Percentiles rank a stretch among this genome's conserved stretches.
phyloP scores from a whole-genome alignment of 2,888 invertebrate species.

The Cantharis flavilabris region DNA sequence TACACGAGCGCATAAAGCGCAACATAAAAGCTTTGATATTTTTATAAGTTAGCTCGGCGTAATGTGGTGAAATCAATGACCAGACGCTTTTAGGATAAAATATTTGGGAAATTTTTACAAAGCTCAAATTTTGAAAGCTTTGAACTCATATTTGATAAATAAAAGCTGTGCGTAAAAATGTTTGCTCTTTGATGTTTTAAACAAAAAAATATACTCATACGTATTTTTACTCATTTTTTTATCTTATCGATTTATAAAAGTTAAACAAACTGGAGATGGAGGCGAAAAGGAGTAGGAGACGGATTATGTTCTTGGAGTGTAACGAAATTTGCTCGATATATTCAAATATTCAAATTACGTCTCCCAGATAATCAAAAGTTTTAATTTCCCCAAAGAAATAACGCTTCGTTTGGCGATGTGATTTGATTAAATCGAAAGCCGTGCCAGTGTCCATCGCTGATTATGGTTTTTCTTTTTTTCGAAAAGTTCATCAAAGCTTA shows the following conservation, averaged over 20 bases:
- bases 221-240: not conserved
- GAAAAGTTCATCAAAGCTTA: not conserved
- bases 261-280: not conserved
- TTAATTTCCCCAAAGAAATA: slow-evolving; percentile 57
- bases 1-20: not conserved
- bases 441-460: not conserved
- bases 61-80: slow-evolving; percentile 21
- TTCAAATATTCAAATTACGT: slow-evolving; percentile 46
- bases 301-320: not conserved
- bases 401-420: slow-evolving; percentile 34
- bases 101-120: slow-evolving; percentile 24
- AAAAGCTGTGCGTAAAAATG: slow-evolving; percentile 20
- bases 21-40: slow-evolving; percentile 11
- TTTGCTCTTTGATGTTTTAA: slow-evolving; percentile 18
- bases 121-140: slow-evolving; percentile 26
- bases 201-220: not conserved
- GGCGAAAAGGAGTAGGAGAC: not conserved
- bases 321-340: slow-evolving; percentile 42
- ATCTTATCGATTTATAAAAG: slow-evolving; percentile 9
- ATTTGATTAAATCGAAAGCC: not conserved
- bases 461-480: not conserved
- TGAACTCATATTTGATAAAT: slow-evolving; percentile 24
- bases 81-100: slow-evolving; percentile 26
- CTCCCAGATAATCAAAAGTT: slow-evolving; percentile 53
- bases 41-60: slow-evolving; percentile 2